Conservation (phyloP, 30 jellyfish, hydroid and myxozoan species). For the Pelagia noctiluca region DNA sequence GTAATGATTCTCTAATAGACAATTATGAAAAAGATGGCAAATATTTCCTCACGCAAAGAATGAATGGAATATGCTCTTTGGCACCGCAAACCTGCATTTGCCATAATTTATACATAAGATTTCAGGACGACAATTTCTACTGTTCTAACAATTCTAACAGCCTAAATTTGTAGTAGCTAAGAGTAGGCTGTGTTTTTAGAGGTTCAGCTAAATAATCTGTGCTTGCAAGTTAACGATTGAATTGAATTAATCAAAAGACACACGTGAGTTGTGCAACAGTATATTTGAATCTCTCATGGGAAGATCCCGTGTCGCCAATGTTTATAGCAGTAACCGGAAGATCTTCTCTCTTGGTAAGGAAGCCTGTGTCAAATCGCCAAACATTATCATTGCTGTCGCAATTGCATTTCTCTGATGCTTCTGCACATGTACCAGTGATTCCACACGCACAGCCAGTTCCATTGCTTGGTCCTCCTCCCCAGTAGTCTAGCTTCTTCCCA, state of each 20-base stretch:
- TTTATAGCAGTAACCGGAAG: conserved; percentile 18
- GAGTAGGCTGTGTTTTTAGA: no score
- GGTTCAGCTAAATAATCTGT: no score
- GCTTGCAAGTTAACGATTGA: no score
- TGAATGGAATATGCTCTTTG: no score
- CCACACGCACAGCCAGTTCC: conserved; percentile 47
- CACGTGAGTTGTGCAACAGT: conserved; percentile 19
- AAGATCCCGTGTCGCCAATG: conserved; percentile 35
- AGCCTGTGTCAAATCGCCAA: conserved; percentile 34
- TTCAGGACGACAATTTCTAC: no score
- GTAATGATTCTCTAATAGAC: no score
- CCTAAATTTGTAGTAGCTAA: no score
- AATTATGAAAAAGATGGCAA: no score
- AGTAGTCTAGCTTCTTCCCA: background rate
- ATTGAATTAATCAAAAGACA: background rate
- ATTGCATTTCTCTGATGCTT: background rate
- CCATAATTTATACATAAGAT: no score
- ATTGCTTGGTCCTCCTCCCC: conserved; percentile 44
- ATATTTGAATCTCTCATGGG: background rate
- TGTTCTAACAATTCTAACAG: no score
- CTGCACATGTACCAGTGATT: background rate
- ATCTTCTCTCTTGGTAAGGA: background rate
- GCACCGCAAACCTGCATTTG: no score
- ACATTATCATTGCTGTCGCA: conserved; percentile 32
- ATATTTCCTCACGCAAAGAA: no score